Conservation (phyloP, 1,140 invertebrate genomes). For the Hirudo medicinalis region DNA sequence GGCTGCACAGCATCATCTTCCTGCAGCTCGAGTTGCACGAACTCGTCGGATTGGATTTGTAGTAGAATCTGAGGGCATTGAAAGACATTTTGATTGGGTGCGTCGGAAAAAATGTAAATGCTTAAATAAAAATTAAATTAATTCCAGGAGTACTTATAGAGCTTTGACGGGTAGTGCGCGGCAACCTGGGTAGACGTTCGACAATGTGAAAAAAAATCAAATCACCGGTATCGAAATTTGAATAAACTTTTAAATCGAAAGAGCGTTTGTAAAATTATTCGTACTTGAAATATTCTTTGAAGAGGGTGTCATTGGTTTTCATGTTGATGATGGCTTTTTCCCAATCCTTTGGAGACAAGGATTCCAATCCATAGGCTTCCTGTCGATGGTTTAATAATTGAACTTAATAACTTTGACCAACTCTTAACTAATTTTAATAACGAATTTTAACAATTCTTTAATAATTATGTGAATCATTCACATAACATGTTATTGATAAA, state of each 20-base stretch:
- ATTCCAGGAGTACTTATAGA: too few species aligned
- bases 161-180: too few species aligned
- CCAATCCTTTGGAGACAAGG: not conserved
- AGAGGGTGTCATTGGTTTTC: not conserved
- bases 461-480: too few species aligned
- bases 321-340: not conserved
- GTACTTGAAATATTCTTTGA: not conserved
- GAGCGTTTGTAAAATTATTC: not conserved
- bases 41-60: not conserved
- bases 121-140: too few species aligned
- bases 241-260: too few species aligned
- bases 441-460: too few species aligned
- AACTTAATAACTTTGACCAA: not conserved
- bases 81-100: too few species aligned
- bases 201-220: too few species aligned
- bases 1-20: not conserved
- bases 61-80: not conserved
- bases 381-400: not conserved
- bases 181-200: too few species aligned
- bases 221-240: too few species aligned
- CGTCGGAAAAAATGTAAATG: not conserved
- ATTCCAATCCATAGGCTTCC: conserved; percentile 1
- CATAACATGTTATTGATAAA: too few species aligned
- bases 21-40: not conserved
- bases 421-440: too few species aligned